Evolutionary conservation across 1,140 invertebrate genomes (phyloP), one percentile per base, ranked within the genome.

Genomic region (Listronotus bonariensis): DNA sequence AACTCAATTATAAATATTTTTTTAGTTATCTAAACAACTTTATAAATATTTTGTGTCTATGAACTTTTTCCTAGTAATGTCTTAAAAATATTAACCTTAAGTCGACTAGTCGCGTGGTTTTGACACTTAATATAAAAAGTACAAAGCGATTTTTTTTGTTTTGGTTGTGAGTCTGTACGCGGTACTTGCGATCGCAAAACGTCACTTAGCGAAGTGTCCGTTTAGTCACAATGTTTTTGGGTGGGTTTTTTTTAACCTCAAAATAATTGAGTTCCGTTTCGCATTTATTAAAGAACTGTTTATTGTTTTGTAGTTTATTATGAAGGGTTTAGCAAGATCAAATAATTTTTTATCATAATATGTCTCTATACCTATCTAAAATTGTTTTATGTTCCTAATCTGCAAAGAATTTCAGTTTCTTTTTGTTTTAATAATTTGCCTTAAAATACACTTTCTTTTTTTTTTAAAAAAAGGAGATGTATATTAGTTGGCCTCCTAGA

Each of bases 41-140:
- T 64, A 69, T 74, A 72, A 69, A 75, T 74, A 72, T 70, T 53
- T 74, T 55, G 49, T 69, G 56, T 71, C 68, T 70, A 68, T 68
- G 60, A 69, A 65, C 52, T 63, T 59, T 65, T 59, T 60, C 41
- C 63, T 74, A 72, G 53, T 69, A 68, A 73, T 71, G 57, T 69
- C 73, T 76, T 76, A 76, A 72, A 76, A 76, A 72, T 72, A 72
- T 72, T 65, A 74, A 74, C 67, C 68, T 71, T 72, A 72, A 65
- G 60, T 76, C 68, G 72, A 66, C 74, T 75, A 75, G 72, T 70
- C 69, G 32, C 32, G 71, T 63, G 71, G 63, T 72, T 70, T 65
- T 73, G 62, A 76, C 73, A 76, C 56, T 65, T 74, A 76, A 53
- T 57, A 53, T 75, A 77, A 77, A 77, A 77, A 75, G 76, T 77